Evolutionary conservation across 2,797 vertebrate genomes (phyloP), one percentile per base, ranked within the genome.

Genomic region (Manis crassicaudata): DNA sequence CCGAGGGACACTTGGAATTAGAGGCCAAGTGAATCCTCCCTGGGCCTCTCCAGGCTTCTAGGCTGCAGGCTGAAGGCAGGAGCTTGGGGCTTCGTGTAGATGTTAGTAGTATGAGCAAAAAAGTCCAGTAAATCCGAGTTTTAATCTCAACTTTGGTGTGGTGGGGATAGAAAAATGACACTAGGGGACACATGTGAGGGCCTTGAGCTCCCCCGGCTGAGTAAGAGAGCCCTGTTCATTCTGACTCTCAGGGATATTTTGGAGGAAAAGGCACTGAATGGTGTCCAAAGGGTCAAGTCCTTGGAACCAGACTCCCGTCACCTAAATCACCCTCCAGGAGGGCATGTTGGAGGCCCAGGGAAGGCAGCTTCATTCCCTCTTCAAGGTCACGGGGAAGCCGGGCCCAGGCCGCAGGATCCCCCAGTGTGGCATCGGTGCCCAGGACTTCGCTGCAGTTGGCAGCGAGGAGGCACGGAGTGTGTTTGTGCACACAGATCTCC

Each of bases 81-180:
- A 32, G n/a, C 35, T 90, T 80, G 77, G 72, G 52, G 27, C 12
- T 93, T 37, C 12, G 5, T 23, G 86, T 67, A 83, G 86, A 58
- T 27, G n/a, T 60, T 92, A 52, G 56, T 46, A 21, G 11, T 43
- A 29, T 16, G 18, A 93, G 7, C 9, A 82, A 65, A 94, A 89
- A 90, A 93, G 40, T 81, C n/a, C 65, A 84, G 9, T 29, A 35
- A 92, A 50, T 80, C 54, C 87, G 75, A 94, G 14, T 86, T 94
- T 76, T 86, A 94, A 43, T 84, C 16, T 92, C 43, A 77, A 25
- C 13, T 23, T 37, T 56, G 50, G 17, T n/a, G 20, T 62, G 32
- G 20, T 37, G 10, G n/a, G 40, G 25, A 10, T 52, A 70, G 46
- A 84, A 72, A 29, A 62, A 50, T 75, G 32, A 82, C 56, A 21